Base-by-base conservation (phyloP, 2,113 vertebrate species). In the Diphyllodes magnificus region DNA sequence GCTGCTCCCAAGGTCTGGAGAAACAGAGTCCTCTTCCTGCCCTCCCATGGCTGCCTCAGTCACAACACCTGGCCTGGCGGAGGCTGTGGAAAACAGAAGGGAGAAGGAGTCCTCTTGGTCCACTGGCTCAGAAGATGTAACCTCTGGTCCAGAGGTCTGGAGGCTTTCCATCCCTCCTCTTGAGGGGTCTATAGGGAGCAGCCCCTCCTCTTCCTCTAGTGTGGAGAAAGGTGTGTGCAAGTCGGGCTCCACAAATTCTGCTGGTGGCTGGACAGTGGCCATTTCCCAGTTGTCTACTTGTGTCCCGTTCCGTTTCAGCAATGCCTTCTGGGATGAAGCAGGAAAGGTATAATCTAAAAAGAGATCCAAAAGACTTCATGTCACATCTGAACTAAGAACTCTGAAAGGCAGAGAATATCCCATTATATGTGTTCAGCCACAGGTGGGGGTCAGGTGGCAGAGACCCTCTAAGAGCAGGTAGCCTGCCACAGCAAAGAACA, bases 301-400 rank as follows among this genome's bases (percentile, higher is more conserved):
- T 9, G 94, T 97, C 20, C 72, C 50, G 7, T 98, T 97, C 49
- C 68, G 93, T 70, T 95, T 85, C 35, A 90, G 86, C 47, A 82
- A 50, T 2, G 89, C 72, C 91, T 98, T 98, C 93, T 97, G 98
- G 51, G 97, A 98, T 2, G 96, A 86, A 88, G 98, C 95, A 50
- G 97, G 97, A 86, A 98, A 98, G 79, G 63, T 95, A 15, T 98
- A 98, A 95, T 98, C 98, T 98, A 73, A 64, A 92, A 90, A 91
- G 80, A 98, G 88, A 97, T 51, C 54, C 8, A 72, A 80, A 66
- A 94, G 31, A 78, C 33, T 70, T 71, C 30, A 63, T 7, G 54
- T 96, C 82, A 93, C 57, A 70, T 45, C 40, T 56, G 33, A 42
- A 73, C 25, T 39, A 50, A 9, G 49, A 79, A 61, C 30, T 49